phyloP scores from a whole-genome alignment of 2,797 vertebrate species.

The Syndactyla subalaris region DNA sequence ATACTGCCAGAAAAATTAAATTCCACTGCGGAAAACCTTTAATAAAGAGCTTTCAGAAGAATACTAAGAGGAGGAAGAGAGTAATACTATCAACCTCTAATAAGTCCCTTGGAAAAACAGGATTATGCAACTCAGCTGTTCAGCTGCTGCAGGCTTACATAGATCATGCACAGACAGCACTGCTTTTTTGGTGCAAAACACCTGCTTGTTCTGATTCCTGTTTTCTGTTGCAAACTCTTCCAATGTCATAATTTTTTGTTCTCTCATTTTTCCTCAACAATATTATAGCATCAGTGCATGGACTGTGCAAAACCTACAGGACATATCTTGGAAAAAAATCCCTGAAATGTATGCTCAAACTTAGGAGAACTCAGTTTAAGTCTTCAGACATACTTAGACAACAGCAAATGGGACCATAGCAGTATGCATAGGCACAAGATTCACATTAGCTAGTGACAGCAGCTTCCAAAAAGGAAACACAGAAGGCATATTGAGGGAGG shows the following conservation, averaged over 20 bases:
- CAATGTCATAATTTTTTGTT: not conserved
- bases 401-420: not conserved
- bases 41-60: not conserved
- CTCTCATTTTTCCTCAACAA: not conserved
- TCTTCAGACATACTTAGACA: not conserved
- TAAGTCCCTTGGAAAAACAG: not conserved
- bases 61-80: not conserved
- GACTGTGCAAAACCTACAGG: not conserved
- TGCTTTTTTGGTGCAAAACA: not conserved
- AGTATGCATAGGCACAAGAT: not conserved
- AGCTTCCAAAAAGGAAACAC: not conserved
- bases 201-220: not conserved
- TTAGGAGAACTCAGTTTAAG: not conserved
- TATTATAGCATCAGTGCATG: not conserved
- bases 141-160: not conserved
- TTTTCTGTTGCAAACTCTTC: not conserved
- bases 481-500: not conserved
- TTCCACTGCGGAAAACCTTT: not conserved
- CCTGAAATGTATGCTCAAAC: not conserved
- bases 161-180: not conserved
- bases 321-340: not conserved
- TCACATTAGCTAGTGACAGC: not conserved
- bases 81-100: not conserved
- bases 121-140: not conserved
- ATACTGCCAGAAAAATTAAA: not conserved